phyloP scores from a whole-genome alignment of 2,113 vertebrate genomes.

The Phrynosoma blainvillii region DNA sequence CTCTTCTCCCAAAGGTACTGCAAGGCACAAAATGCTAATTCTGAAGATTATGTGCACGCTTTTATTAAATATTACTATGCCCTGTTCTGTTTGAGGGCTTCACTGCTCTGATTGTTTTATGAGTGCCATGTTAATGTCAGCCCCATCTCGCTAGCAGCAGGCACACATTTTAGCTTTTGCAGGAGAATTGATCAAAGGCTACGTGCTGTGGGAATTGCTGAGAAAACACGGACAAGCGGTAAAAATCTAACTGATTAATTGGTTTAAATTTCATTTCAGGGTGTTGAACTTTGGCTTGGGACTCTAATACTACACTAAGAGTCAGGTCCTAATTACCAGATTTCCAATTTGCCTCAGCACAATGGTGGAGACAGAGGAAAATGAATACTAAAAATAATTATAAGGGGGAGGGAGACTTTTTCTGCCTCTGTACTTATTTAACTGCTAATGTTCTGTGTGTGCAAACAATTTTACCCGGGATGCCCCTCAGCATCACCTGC shows the following conservation, averaged over 20 bases:
- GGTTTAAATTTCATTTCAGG: conserved; percentile 91
- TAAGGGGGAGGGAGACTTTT: conserved; percentile 14
- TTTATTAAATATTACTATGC: conserved; percentile 99
- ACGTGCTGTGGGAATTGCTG: conserved; percentile 93
- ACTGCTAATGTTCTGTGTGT: conserved; percentile 51
- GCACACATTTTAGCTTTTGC: conserved; percentile 86
- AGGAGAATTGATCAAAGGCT: conserved; percentile 96
- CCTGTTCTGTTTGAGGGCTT: conserved; percentile 89
- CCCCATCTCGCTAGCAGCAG: conserved; percentile 89
- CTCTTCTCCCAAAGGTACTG: conserved; percentile 90
- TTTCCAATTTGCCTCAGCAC: conserved; percentile 82
- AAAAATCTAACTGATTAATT: conserved; percentile 97
- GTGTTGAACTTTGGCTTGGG: conserved; percentile 86
- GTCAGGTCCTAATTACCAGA: conserved; percentile 85
- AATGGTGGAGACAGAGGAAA: conserved; percentile 68
- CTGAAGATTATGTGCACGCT: conserved; percentile 93
- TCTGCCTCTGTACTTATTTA: conserved; percentile 58
- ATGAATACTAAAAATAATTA: conserved; percentile 49
- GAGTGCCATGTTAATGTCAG: conserved; percentile 99
- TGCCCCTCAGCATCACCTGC: conserved; percentile 40
- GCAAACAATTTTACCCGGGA: conserved; percentile 48
- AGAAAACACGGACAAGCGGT: conserved; percentile 95
- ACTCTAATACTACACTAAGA: conserved; percentile 78
- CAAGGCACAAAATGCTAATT: conserved; percentile 96
- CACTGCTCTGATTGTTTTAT: conserved; percentile 95